Conservation (phyloP, 2,888 invertebrate genomes). For the Cephus pulcher region DNA sequence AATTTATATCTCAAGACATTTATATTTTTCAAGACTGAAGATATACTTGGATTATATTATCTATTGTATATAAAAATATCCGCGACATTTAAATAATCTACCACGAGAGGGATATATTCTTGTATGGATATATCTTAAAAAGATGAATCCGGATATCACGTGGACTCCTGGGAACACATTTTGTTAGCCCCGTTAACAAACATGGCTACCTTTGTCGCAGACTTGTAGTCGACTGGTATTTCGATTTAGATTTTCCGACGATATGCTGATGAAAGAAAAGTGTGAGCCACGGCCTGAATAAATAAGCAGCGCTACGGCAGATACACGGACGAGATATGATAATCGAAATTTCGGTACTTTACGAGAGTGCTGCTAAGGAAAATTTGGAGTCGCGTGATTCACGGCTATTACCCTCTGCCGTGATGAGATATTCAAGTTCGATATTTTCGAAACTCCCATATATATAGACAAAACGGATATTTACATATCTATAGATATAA, state of each 20-base stretch:
- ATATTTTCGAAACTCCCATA: background rate
- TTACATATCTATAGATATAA: background rate
- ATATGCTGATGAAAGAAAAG: background rate
- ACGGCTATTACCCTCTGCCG: background rate
- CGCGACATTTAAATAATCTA: background rate
- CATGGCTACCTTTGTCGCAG: background rate
- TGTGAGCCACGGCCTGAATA: background rate
- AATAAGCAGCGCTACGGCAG: constrained; percentile 18
- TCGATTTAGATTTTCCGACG: background rate
- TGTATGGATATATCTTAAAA: background rate
- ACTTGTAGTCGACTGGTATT: background rate
- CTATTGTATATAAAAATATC: background rate
- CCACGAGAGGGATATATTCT: background rate
- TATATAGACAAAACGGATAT: background rate
- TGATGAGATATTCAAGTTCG: background rate
- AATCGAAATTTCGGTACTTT: constrained; percentile 34
- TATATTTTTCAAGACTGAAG: background rate
- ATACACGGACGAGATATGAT: constrained; percentile 39
- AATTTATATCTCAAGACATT: background rate
- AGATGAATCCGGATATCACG: background rate
- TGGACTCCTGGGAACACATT: background rate
- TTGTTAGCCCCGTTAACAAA: background rate
- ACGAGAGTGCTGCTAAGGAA: constrained; percentile 21
- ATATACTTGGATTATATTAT: background rate
- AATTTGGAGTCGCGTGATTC: background rate